Percentiles rank a stretch among this genome's conserved stretches.
These are phyloP conservation scores for Pterois miles DNA, from an alignment of 2,797 vertebrate genomes.

Conservation along the genomic window DNA sequence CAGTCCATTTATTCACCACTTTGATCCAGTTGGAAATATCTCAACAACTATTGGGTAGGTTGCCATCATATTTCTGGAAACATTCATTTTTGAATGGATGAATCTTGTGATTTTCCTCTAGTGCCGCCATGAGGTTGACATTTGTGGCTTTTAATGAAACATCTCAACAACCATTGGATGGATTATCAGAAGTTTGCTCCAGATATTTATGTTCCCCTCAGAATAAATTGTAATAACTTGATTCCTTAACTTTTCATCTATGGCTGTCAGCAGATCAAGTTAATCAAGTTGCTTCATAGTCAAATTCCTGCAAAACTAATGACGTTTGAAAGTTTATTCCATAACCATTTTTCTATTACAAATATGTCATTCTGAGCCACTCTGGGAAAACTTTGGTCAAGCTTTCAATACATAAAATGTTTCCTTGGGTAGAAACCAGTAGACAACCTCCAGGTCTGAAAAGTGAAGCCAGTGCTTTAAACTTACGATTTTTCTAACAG, in stretches of 20 bases:
- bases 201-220: neutral
- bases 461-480: no score
- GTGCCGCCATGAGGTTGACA: neutral
- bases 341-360: neutral
- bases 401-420: neutral
- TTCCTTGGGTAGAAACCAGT: neutral
- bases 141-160: neutral
- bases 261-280: neutral
- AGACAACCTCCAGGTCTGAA: fast-evolving
- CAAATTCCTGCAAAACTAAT: neutral
- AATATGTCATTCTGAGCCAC: neutral
- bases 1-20: neutral
- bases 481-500: no score
- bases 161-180: neutral
- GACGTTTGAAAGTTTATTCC: neutral
- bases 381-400: neutral
- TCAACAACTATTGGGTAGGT: neutral
- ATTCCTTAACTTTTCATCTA: neutral
- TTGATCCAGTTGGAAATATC: neutral
- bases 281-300: neutral
- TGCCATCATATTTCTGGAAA: neutral
- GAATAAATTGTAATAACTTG: no score
- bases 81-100: neutral
- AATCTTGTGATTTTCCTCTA: neutral
- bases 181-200: neutral